Percentiles rank a stretch among this genome's conserved stretches.
Conservation (phyloP, 2,797 vertebrate species). For the Trichosurus vulpecula region DNA sequence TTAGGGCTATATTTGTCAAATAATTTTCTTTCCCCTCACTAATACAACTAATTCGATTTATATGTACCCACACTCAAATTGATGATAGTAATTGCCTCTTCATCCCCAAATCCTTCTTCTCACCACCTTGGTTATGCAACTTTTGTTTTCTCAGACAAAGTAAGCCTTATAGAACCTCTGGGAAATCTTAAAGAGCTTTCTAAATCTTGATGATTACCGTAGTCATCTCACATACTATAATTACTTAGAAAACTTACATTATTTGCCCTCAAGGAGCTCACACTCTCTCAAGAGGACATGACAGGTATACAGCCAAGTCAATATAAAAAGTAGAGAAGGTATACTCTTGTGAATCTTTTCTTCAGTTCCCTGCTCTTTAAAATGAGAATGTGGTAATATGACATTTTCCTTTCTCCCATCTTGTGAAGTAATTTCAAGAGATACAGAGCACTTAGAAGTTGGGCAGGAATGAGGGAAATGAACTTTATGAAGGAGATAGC, state of each 20-base stretch:
- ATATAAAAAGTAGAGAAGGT: neutral
- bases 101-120: neutral
- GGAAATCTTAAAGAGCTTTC: neutral
- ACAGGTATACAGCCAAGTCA: neutral
- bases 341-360: neutral
- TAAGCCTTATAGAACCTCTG: neutral
- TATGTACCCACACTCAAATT: neutral
- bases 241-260: neutral
- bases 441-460: neutral
- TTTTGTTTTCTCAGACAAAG: neutral
- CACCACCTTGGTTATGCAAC: neutral
- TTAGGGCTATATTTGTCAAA: neutral
- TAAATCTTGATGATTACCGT: neutral
- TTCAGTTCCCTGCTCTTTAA: neutral
- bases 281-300: neutral
- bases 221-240: neutral
- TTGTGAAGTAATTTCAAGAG: neutral
- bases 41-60: neutral
- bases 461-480: neutral
- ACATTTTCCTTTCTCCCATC: neutral
- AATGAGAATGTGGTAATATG: neutral
- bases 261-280: neutral
- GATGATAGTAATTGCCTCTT: neutral
- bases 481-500: neutral
- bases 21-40: neutral